phyloP scores from a whole-genome alignment of 2,797 vertebrate species.

The Arctocebus calabarensis region DNA sequence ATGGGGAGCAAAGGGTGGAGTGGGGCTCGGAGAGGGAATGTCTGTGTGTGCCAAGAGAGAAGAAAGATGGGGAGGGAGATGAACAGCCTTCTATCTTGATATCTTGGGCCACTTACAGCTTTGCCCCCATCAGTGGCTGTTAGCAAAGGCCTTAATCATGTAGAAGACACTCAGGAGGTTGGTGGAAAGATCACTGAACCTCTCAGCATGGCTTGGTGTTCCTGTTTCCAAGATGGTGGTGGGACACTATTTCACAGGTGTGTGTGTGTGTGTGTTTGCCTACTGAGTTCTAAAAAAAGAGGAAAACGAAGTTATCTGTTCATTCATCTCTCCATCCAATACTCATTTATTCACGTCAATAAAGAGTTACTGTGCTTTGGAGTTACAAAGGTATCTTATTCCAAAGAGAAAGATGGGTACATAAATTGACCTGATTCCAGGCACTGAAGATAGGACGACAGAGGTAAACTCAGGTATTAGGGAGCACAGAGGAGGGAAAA shows the following conservation, averaged over 20 bases:
- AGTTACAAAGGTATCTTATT: slow-evolving; percentile 16
- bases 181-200: neutral
- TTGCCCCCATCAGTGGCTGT: neutral
- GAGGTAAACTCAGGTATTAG: neutral
- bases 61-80: neutral
- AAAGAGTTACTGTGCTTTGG: neutral
- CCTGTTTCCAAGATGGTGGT: neutral
- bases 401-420: neutral
- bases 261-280: too few species aligned
- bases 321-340: neutral
- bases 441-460: neutral
- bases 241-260: neutral
- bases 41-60: neutral
- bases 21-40: neutral
- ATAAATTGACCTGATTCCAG: neutral
- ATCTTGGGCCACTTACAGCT: neutral
- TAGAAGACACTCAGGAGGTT: neutral
- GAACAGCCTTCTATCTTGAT: neutral
- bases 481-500: neutral
- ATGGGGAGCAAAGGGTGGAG: neutral
- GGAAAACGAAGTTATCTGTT: neutral
- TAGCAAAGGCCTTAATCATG: neutral
- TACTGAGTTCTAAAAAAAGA: neutral
- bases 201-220: neutral
- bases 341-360: neutral